phyloP scores from a whole-genome alignment of 2,888 invertebrate species.

The Zaprionus obscuricornis region DNA sequence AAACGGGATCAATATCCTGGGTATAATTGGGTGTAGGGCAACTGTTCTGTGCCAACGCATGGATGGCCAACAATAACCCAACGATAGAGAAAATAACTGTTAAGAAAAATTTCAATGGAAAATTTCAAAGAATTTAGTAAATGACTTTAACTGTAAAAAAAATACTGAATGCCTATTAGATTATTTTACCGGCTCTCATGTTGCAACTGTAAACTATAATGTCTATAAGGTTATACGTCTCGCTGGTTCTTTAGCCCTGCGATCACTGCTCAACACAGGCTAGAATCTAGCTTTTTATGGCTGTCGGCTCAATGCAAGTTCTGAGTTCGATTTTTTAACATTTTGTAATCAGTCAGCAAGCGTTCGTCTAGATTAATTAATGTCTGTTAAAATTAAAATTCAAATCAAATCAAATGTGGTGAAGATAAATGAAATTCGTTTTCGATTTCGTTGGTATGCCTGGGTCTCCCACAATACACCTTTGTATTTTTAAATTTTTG shows the following conservation, averaged over 20 bases:
- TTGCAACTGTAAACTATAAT: constrained; percentile 8
- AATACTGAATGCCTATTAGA: too few species aligned
- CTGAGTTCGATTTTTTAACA: constrained; percentile 33
- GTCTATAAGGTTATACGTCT: constrained; percentile 30
- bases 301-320: constrained; percentile 5
- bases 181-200: constrained; percentile 67
- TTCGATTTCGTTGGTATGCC: constrained; percentile 20
- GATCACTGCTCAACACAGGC: constrained; percentile 53
- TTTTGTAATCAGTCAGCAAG: constrained; percentile 66
- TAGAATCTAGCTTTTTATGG: constrained; percentile 54
- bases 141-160: too few species aligned
- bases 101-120: too few species aligned
- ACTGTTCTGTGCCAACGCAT: constrained; percentile 26
- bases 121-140: too few species aligned
- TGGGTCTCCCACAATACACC: too few species aligned
- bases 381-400: constrained; percentile 57
- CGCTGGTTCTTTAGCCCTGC: constrained; percentile 40
- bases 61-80: constrained; percentile 48
- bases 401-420: constrained; percentile 37
- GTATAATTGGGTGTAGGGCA: constrained; percentile 29
- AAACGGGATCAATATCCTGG: constrained; percentile 40
- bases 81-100: constrained; percentile 62
- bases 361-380: constrained; percentile 66
- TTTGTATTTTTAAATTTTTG: too few species aligned
- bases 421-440: constrained; percentile 44